These are phyloP conservation scores for Conops quadrifasciatus DNA, from an alignment of 2,888 invertebrate genomes.

Conservation along the genomic window DNA sequence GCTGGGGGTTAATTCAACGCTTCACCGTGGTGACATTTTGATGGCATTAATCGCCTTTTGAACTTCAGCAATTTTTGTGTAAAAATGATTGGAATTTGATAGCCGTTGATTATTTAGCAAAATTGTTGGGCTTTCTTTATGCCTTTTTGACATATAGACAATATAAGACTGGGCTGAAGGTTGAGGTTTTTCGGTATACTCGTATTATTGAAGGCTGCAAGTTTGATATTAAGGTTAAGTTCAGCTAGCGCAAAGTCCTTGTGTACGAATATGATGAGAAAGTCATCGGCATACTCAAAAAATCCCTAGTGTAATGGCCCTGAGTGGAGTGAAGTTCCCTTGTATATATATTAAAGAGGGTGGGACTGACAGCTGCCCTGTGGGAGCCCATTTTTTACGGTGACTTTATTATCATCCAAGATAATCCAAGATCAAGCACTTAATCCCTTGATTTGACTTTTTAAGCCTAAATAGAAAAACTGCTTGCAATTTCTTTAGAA, in stretches of 20 bases:
- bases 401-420: not conserved
- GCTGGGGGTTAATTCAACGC: not conserved
- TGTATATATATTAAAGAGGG: conserved; percentile 27
- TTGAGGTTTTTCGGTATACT: too few relatives aligned
- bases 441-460: too few relatives aligned
- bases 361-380: conserved; percentile 34
- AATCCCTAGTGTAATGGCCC: conserved; percentile 3
- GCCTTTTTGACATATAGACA: conserved; percentile 1
- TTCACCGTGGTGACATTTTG: conserved; percentile 13
- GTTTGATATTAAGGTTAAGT: not conserved
- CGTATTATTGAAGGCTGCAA: not conserved
- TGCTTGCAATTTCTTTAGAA: too few relatives aligned
- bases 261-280: conserved; percentile 18
- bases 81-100: not conserved
- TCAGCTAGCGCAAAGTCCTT: conserved; percentile 9
- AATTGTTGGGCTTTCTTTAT: not conserved
- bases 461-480: too few relatives aligned
- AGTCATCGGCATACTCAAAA: conserved; percentile 37
- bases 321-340: not conserved
- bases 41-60: not conserved
- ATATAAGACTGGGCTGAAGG: not conserved
- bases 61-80: too few relatives aligned
- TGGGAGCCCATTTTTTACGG: conserved; percentile 24
- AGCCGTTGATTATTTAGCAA: not conserved
- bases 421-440: too few relatives aligned